A percentile compares a stretch with the other conserved stretches of the same genome.
phyloP scores from a whole-genome alignment of 2,888 invertebrate species.

The Blomia tropicalis region DNA sequence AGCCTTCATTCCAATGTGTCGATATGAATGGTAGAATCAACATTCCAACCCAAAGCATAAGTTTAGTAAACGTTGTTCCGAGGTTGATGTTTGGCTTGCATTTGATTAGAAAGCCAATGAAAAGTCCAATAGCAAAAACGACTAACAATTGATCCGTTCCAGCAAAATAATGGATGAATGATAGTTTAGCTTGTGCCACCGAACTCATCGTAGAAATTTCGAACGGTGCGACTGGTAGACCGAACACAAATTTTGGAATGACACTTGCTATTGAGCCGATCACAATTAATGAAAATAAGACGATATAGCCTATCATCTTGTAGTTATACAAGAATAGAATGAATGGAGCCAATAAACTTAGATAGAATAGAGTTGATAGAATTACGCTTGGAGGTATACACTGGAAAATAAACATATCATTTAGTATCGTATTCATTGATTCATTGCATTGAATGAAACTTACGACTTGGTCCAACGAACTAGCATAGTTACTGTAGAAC shows the following conservation, averaged over 20 bases:
- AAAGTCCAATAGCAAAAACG: constrained; percentile 13
- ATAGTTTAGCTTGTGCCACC: not conserved
- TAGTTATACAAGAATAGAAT: not conserved
- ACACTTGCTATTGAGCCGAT: not conserved
- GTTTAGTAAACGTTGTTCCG: not conserved
- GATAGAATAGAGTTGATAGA: constrained; percentile 8
- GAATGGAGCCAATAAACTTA: constrained; percentile 16
- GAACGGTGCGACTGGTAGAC: not conserved
- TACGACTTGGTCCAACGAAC: constrained; percentile 4
- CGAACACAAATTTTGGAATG: constrained; percentile 1
- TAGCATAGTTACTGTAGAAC: constrained; percentile 3
- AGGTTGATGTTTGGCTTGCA: constrained; percentile 6
- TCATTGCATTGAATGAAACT: not conserved
- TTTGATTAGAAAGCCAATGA: constrained; percentile 12
- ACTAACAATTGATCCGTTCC: constrained; percentile 13
- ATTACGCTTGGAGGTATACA: not conserved
- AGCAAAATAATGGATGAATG: not conserved
- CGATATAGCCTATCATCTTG: not conserved
- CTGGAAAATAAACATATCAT: not conserved
- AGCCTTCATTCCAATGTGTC: constrained; percentile 18
- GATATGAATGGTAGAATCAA: not conserved
- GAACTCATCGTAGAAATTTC: constrained; percentile 10
- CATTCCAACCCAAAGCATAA: constrained; percentile 6
- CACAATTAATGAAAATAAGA: not conserved
- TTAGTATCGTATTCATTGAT: not conserved